phyloP scores from a whole-genome alignment of 1,140 invertebrate species.

The Zaprionus lachaisei region DNA sequence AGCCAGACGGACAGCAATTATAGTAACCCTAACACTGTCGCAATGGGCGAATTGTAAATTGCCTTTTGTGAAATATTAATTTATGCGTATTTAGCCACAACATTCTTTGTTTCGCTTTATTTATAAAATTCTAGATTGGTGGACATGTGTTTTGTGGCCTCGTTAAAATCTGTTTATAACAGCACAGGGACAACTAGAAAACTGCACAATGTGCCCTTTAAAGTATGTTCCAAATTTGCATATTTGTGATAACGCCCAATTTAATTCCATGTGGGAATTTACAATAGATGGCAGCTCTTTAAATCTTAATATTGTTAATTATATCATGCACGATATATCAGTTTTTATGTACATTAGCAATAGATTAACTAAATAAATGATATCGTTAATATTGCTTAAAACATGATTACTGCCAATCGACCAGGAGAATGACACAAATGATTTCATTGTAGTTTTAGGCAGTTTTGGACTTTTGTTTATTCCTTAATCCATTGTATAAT shows the following conservation, averaged over 20 bases:
- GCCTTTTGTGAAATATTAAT: conserved; percentile 56
- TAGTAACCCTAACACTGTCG: conserved; percentile 12
- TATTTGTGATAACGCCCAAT: no score
- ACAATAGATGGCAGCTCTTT: no score
- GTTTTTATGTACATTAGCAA: not conserved
- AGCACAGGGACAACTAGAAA: not conserved
- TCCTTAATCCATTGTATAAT: conserved; percentile 85
- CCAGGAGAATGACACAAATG: not conserved
- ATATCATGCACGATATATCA: no score
- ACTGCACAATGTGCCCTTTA: not conserved
- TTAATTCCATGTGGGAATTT: not conserved
- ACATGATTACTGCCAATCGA: not conserved
- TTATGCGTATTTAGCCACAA: conserved; percentile 55
- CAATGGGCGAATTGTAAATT: conserved; percentile 7
- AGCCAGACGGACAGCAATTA: not conserved
- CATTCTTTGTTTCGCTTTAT: conserved; percentile 35
- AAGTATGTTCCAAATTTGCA: not conserved
- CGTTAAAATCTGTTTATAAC: not conserved
- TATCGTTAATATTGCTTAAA: not conserved
- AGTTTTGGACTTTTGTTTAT: conserved; percentile 4
- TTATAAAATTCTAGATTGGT: conserved; percentile 39
- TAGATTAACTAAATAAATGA: not conserved
- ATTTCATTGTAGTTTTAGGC: not conserved
- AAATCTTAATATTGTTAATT: no score
- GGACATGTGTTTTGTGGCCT: conserved; percentile 27